These are phyloP conservation scores for Pseudochirops cupreus DNA, from an alignment of 2,797 vertebrate genomes.

Conservation along the genomic window DNA sequence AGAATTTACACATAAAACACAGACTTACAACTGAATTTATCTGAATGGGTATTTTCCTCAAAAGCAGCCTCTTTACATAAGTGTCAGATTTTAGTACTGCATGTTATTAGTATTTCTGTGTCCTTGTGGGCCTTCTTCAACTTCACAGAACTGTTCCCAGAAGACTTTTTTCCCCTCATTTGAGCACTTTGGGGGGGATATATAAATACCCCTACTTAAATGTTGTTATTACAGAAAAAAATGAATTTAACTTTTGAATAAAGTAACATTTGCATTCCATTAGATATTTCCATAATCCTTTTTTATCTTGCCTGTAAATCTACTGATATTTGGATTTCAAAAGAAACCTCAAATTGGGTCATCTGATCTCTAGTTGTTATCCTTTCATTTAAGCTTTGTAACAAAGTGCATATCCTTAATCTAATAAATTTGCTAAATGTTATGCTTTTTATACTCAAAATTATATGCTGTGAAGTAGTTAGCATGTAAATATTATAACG, in stretches of 20 bases:
- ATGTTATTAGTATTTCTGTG: background rate
- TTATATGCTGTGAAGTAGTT: background rate
- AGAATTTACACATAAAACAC: background rate
- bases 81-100: background rate
- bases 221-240: background rate
- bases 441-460: background rate
- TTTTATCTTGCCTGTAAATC: background rate
- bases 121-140: background rate
- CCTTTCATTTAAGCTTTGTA: background rate
- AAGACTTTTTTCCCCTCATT: background rate
- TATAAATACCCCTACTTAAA: background rate
- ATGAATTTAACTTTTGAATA: background rate
- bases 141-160: background rate
- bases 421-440: background rate
- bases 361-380: background rate
- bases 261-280: background rate
- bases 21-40: background rate
- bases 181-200: background rate
- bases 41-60: background rate
- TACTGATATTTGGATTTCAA: background rate
- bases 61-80: background rate
- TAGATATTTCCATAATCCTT: background rate
- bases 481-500: background rate
- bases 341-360: background rate
- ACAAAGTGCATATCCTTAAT: background rate